Conservation (phyloP, 2,888 invertebrate genomes). For the Agrotis ipsilon region DNA sequence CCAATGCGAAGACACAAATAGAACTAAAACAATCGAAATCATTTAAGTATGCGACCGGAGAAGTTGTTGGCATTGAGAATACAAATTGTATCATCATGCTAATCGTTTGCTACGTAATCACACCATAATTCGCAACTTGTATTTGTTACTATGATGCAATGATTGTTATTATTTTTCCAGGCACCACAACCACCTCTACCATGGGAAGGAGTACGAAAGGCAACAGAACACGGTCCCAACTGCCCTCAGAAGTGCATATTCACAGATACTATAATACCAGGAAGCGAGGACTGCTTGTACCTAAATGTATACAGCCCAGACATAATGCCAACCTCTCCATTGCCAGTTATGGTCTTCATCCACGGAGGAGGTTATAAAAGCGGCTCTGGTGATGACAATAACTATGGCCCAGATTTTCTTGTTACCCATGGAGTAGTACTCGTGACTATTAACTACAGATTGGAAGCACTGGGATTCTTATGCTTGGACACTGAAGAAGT, state of each 20-base stretch:
- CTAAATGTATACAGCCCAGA: constrained; percentile 77
- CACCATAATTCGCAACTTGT: not conserved
- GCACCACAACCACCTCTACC: constrained; percentile 69
- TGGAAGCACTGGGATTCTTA: constrained; percentile 73
- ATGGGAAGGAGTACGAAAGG: constrained; percentile 73
- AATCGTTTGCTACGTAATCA: not conserved
- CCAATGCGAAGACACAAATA: not conserved
- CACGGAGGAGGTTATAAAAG: constrained; percentile 76
- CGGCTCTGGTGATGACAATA: constrained; percentile 71
- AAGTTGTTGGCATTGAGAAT: constrained; percentile 23
- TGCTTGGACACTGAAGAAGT: constrained; percentile 73
- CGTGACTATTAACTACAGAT: constrained; percentile 77
- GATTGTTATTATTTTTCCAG: constrained; percentile 8
- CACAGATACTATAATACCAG: constrained; percentile 55
- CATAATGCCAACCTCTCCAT: constrained; percentile 55
- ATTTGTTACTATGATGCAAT: no score
- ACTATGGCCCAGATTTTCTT: constrained; percentile 78
- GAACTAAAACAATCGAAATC: not conserved
- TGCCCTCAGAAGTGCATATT: constrained; percentile 74
- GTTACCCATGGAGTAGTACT: constrained; percentile 73
- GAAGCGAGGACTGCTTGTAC: constrained; percentile 77
- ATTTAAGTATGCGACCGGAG: not conserved
- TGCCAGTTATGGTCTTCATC: constrained; percentile 78
- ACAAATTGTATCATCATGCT: no score
- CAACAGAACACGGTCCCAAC: constrained; percentile 69